Conservation (phyloP, 2,113 vertebrate genomes). For the Cyprinodon brontotheroides region DNA sequence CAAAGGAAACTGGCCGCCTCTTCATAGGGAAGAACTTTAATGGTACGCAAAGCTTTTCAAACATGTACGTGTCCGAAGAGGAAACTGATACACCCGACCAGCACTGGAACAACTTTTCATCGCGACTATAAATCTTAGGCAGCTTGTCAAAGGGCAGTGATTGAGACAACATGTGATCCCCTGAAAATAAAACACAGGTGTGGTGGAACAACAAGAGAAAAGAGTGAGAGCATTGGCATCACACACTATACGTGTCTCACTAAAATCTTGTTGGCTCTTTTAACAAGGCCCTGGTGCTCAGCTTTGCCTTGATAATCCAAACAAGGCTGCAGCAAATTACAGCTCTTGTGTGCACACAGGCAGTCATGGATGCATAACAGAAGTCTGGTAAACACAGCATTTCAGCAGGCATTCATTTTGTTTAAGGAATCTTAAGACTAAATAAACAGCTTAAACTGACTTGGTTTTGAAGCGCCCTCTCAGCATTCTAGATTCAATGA, state of each 20-base stretch:
- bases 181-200: slow-evolving; percentile 77
- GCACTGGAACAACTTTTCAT: slow-evolving; percentile 60
- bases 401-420: slow-evolving; percentile 65
- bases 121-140: slow-evolving; percentile 75
- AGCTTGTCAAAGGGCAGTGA: slow-evolving; percentile 69
- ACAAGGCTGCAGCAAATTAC: slow-evolving; percentile 74
- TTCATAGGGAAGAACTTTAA: slow-evolving; percentile 72
- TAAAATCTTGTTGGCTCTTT: slow-evolving; percentile 45
- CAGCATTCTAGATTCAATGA: slow-evolving; percentile 63
- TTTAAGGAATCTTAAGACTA: slow-evolving; percentile 48
- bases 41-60: slow-evolving; percentile 62
- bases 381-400: slow-evolving; percentile 66
- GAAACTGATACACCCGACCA: slow-evolving; percentile 74
- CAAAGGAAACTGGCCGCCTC: slow-evolving; percentile 49
- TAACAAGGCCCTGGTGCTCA: slow-evolving; percentile 58
- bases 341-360: slow-evolving; percentile 26
- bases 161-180: slow-evolving; percentile 68
- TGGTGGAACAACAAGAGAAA: slow-evolving; percentile 25
- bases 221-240: neutral
- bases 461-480: slow-evolving; percentile 44
- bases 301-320: slow-evolving; percentile 73
- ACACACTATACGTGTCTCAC: neutral
- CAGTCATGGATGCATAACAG: slow-evolving; percentile 29
- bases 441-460: slow-evolving; percentile 74
- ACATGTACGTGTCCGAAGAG: slow-evolving; percentile 53